Base-by-base conservation (phyloP, 1,140 invertebrate genomes). In the Helicorthomorpha holstii region DNA sequence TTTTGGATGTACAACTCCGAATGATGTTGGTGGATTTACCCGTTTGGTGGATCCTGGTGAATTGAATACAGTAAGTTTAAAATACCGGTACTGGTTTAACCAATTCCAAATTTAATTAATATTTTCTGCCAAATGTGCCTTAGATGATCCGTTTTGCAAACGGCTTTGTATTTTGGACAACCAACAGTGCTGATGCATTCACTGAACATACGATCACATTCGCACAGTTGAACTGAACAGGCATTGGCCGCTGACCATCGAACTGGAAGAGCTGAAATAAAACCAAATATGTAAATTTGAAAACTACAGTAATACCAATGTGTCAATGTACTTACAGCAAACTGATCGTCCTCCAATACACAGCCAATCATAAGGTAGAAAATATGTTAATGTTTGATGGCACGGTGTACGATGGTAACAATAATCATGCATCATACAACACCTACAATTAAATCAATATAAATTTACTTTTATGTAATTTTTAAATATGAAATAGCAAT, bases 331-430 rank as follows among this genome's bases (percentile, higher is more conserved):
- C 69, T 69, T 69, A 82, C 80, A 74, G 64, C 88, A 91, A 16
- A 84, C 69, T 0, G 86, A 85, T 57, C 77, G 72, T 14, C 81
- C 78, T 23, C 73, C 70, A 62, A 81, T 82, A 65, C 87, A 92
- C 60, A 79, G 81, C 86, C 86, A 92, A 50, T 82, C 78, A 63
- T 90, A 92, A 1, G 85, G 85, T 52, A 87, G 77, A 61, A 91
- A 83, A 68, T 92, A 92, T 53, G 85, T 81, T 12, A 85, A 73
- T 60, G 81, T 81, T 64, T 80, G 78, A 2, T 81, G 80, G 64
- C 84, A 90, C 7, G 53, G 48, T n/a, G 53, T 57, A 21, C 56
- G 55, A 41, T 63, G 56, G 54, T 70, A 70, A 50, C 69, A 71
- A 57, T 58, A 63, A 56, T 70, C 69, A 55, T 71, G 69, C 48